Base-by-base conservation (phyloP, 53 echinoderm and acorn worm species). In the Paracentrotus lividus region DNA sequence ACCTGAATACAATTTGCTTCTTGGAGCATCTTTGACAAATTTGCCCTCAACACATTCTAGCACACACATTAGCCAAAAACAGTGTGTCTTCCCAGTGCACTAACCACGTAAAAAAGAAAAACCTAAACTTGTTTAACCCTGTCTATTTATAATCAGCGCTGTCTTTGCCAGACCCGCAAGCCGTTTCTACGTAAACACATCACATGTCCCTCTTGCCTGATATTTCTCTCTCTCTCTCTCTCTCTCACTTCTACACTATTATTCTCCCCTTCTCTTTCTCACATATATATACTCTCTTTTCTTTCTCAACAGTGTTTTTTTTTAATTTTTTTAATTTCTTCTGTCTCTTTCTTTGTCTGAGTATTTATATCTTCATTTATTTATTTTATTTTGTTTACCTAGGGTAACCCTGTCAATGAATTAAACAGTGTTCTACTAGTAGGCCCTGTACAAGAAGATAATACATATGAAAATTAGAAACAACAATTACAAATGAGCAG, bases 71-170 rank as follows among this genome's bases (percentile, higher is more conserved):
- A 85, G 31, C 55, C 13, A 58, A 55, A 55, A 88, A 85, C 20
- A 29, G 49, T 85, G 85, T 52, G 49, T 26, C 4, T 52, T 85
- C 51, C 52, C 49, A 49, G 85, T 4, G 31, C 49, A 16, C 26
- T 49, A 85, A 49, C 47, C 27, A 16, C 31, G n/a, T 43, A 85
- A 43, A n/a, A n/a, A 85, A 85, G 85, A 51, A 85, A 76, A 51
- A 51, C 85, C 49, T 85, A 85, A 32, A 76, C 76, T 76, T 40
- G 76, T 76, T 76, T 76, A 76, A 52, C 49, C 85, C 85, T 51
- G 52, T 49, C 85, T 85, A 85, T 85, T 85, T 85, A 85, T 85
- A 85, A 85, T 85, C 85, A 43, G 85, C 15, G 85, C 9, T 85
- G 49, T 27, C 29, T 85, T 85, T 43, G 2, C 85, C 0, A 31